Evolutionary conservation across 2,888 invertebrate genomes (phyloP).

Genomic region (Phyto melanocephala): DNA sequence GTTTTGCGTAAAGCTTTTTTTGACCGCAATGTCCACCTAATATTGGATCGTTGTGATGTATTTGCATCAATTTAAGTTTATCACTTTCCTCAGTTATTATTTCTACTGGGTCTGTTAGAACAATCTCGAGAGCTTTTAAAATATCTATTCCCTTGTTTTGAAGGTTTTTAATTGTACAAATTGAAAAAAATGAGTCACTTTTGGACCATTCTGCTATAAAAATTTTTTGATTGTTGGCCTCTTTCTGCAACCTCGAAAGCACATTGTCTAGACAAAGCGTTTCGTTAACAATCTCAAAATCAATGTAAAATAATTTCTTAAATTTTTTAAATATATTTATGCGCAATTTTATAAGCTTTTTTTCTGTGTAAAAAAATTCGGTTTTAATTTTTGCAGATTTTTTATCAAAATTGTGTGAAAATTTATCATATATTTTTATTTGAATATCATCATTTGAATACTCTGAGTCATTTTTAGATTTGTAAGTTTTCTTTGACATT

Average conservation of each 20-base stretch:
- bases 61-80: too few relatives aligned
- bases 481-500: background rate
- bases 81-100: too few relatives aligned
- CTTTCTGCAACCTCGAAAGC: conserved; percentile 27
- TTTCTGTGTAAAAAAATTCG: background rate
- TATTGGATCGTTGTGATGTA: too few relatives aligned
- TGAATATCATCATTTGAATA: background rate
- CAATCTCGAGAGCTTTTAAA: background rate
- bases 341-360: background rate
- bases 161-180: background rate
- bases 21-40: too few relatives aligned
- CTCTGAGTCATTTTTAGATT: background rate
- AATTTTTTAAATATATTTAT: conserved; percentile 32
- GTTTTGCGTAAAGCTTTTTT: too few relatives aligned
- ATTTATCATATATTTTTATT: background rate
- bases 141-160: conserved; percentile 1
- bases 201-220: too few relatives aligned
- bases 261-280: conserved; percentile 16
- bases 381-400: conserved; percentile 10
- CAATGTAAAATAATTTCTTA: background rate
- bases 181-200: too few relatives aligned
- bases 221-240: too few relatives aligned
- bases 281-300: conserved; percentile 30
- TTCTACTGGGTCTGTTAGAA: conserved; percentile 10
- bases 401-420: background rate